Base-by-base conservation (phyloP, 2,888 invertebrate species). In the Meiosimyza platycephala region DNA sequence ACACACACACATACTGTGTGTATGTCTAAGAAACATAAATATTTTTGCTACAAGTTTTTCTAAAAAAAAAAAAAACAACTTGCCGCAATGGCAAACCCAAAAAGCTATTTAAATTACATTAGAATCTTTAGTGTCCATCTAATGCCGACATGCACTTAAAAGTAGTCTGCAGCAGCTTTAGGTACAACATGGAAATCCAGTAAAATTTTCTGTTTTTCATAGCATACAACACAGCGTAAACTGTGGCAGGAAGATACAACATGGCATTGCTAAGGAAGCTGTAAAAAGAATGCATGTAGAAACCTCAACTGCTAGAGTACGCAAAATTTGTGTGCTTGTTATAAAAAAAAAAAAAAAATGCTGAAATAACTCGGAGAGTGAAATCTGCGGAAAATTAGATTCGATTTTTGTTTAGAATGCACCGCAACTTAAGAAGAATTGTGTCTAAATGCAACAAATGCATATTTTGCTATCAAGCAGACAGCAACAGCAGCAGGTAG, bases 301-400 rank as follows among this genome's bases (percentile, higher is more conserved):
- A 28, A 16, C 22, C 28, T 28, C 22, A 57, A 28, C 57, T 28
- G 11, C 28, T n/a, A 57, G 12, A 47, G 51, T 64, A 18, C 22
- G 48, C 40, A 6, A 9, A 9, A 40, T 40, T 40, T 40, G 9
- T 40, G 40, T 40, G 9, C 9, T 40, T 47, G 64, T 33, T 33
- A 33, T 64, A 51, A 12, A 64, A 47, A 64, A 47, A 47, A 64
- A 47, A 48, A 47, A 64, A 47, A 48, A 48, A 22, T 64, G 47
- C 64, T 55, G 60, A 70, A 74, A 75, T 75, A 77, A 75, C 74
- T 69, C 71, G 40, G 9, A 40, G 72, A 73, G 72, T 74, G 75
- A 74, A 77, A 77, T 76, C 77, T 76, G 75, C 73, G 76, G 75
- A 77, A 76, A 77, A 77, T 77, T 76, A 74, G 75, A 72, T 77